These are phyloP conservation scores for Paramuricea clavata DNA, from an alignment of 92 coral and sea anemone species.

Conservation along the genomic window DNA sequence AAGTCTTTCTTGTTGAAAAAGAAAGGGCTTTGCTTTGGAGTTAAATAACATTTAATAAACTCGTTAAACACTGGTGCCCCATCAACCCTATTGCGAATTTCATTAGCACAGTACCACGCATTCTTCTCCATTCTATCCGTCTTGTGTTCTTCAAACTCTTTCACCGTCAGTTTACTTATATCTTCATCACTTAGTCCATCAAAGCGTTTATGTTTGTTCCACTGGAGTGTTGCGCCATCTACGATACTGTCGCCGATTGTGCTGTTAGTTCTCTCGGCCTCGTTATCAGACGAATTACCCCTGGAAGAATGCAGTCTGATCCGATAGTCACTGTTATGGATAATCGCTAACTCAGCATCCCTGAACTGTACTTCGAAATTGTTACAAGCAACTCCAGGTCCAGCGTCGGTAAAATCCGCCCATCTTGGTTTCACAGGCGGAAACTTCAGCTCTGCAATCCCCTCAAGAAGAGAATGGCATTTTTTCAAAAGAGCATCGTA, in stretches of 20 bases:
- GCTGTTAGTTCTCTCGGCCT: conserved; percentile 62
- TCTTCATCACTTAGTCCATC: conserved; percentile 64
- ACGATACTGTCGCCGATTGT: conserved; percentile 69
- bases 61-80: conserved; percentile 69
- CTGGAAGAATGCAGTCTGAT: conserved; percentile 49
- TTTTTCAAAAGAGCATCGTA: no score
- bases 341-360: conserved; percentile 60
- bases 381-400: conserved; percentile 48
- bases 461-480: no score
- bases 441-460: no score
- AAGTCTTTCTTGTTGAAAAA: conserved; percentile 42
- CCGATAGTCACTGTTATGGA: conserved; percentile 51
- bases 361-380: conserved; percentile 59
- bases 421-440: conserved; percentile 43
- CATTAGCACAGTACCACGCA: conserved; percentile 72
- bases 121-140: conserved; percentile 65
- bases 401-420: conserved; percentile 51
- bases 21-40: no score
- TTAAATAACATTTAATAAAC: conserved; percentile 29
- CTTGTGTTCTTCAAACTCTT: conserved; percentile 59
- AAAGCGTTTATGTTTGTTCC: conserved; percentile 67
- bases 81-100: conserved; percentile 65
- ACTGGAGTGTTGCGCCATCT: conserved; percentile 69
- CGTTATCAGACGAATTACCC: conserved; percentile 49
- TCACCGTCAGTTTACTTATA: conserved; percentile 44